phyloP scores from a whole-genome alignment of 2,888 invertebrate species.

The Rhingia campestris region DNA sequence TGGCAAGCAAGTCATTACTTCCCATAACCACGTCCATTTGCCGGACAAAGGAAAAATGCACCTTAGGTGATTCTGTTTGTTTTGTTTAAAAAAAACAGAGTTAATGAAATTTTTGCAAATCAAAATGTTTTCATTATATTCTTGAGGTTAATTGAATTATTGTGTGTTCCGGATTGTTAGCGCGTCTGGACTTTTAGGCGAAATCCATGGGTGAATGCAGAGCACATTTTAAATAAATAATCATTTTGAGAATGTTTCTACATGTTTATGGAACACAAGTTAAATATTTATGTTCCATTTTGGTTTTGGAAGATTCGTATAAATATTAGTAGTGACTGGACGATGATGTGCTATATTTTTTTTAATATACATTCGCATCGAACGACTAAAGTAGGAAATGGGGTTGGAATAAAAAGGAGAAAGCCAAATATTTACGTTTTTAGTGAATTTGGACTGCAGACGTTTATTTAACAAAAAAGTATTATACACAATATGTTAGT shows the following conservation, averaged over 20 bases:
- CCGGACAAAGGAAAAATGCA: conserved; percentile 43
- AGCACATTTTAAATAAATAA: conserved; percentile 32
- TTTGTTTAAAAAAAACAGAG: conserved; percentile 27
- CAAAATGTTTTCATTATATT: conserved; percentile 35
- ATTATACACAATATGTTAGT: too few species aligned
- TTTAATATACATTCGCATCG: background rate
- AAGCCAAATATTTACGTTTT: background rate
- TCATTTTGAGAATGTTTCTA: conserved; percentile 5
- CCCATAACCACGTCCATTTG: background rate
- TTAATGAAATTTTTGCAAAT: conserved; percentile 45
- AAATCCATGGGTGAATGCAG: background rate
- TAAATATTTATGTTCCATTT: conserved; percentile 48
- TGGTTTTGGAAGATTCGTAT: background rate
- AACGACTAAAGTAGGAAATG: conserved; percentile 6
- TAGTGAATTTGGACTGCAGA: background rate
- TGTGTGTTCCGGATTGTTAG: conserved; percentile 17
- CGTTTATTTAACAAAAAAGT: background rate
- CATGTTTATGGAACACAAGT: conserved; percentile 41
- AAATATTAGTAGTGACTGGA: conserved; percentile 15
- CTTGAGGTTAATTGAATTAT: background rate
- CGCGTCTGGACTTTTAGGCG: conserved; percentile 7
- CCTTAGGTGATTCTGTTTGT: background rate
- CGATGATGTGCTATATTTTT: conserved; percentile 5
- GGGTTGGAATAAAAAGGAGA: background rate
- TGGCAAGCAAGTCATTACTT: background rate